Base-by-base conservation (phyloP, 2,888 invertebrate species). In the Eupithecia inturbata region DNA sequence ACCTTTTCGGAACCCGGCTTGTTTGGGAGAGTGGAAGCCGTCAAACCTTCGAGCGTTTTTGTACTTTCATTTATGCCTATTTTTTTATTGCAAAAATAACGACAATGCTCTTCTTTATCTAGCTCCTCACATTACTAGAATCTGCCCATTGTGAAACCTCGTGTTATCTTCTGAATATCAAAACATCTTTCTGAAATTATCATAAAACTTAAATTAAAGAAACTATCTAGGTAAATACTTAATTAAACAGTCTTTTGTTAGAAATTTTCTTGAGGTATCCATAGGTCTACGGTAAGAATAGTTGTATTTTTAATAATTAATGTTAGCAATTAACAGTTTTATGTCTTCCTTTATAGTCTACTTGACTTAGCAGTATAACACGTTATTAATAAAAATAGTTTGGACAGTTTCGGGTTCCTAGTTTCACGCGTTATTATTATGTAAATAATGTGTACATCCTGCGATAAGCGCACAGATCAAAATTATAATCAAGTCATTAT, bases 401-500 rank as follows among this genome's bases (percentile, higher is more conserved):
- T 84, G 85, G 80, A 83, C 83, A 84, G 85, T 85, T 83, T 83
- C 82, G 82, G 80, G 78, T 82, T 83, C 83, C 82, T 83, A 87
- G 84, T 87, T 88, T 87, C 83, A 84, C 84, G 84, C 81, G 79
- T 86, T 85, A 87, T 85, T 76, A 81, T 87, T 76, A 90, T 89
- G 89, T 82, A 84, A 90, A 90, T 88, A 79, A 87, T 85, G 86
- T 86, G 82, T 80, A 82, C 82, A 82, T 80, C 81, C 83, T 80
- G 82, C 78, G 82, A 84, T 88, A 87, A 89, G 87, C 85, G 86
- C 84, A 87, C 83, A 86, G 80, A 88, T 88, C 82, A 87, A 86
- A 85, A 88, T 86, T 87, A 87, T 84, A 87, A 88, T 86, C 87
- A 88, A 84, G 86, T 87, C 87, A 91, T 90, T 91, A 91, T 91